Percentiles rank a stretch among this genome's conserved stretches.
These are phyloP conservation scores for Stenolophus ochropezus DNA, from an alignment of 2,888 invertebrate species.

Conservation along the genomic window DNA sequence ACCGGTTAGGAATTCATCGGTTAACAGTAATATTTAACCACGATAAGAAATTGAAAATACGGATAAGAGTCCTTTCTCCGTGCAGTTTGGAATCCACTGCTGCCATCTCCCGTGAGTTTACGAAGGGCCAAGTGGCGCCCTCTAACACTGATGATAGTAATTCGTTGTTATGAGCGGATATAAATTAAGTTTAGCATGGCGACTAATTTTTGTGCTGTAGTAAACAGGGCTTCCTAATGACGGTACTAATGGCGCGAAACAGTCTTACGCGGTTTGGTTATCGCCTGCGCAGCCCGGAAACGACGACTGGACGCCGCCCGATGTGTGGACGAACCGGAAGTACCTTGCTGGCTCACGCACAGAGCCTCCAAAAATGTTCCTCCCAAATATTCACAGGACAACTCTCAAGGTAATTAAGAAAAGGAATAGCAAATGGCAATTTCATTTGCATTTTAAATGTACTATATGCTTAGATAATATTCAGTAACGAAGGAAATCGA, in stretches of 20 bases:
- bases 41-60: no score
- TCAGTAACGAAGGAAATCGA: no score
- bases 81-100: background rate
- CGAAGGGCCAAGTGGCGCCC: background rate
- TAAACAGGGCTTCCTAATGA: conserved; percentile 54
- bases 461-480: no score
- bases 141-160: conserved; percentile 53
- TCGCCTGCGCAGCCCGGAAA: conserved; percentile 2
- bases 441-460: no score
- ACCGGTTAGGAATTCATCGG: no score
- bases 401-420: no score
- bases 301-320: background rate
- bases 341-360: background rate
- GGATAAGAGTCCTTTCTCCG: background rate
- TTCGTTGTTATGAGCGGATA: conserved; percentile 53
- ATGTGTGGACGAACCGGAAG: background rate
- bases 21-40: no score
- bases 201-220: conserved; percentile 54
- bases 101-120: background rate
- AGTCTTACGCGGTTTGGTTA: conserved; percentile 53
- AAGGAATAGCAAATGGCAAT: no score
- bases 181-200: conserved; percentile 55
- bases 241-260: conserved; percentile 51
- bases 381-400: no score
- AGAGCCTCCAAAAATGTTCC: background rate